Evolutionary conservation across 2,797 vertebrate species (phyloP).

Genomic region (Leuciscus waleckii): DNA sequence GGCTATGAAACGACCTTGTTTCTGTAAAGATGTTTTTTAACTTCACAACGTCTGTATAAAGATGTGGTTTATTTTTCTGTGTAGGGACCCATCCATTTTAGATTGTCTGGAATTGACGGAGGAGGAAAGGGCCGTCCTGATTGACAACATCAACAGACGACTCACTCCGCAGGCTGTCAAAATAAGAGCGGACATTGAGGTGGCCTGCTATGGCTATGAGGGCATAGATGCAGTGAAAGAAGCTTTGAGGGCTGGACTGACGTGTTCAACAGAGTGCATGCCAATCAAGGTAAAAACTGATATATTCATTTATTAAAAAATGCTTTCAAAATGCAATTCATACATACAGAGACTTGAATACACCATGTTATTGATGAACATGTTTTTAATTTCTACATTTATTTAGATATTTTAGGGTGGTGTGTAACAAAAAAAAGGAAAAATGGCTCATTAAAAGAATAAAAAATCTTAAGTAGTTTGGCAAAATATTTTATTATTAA

Average conservation of each 20-base stretch:
- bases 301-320: background rate
- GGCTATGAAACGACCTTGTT: background rate
- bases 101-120: conserved; percentile 93
- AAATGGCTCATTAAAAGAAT: too few species aligned
- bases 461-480: background rate
- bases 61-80: background rate
- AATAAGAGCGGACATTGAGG: conserved; percentile 99
- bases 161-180: conserved; percentile 98
- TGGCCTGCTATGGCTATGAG: conserved; percentile 98
- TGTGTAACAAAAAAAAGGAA: background rate
- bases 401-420: background rate
- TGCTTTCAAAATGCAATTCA: too few species aligned
- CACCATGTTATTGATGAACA: fast-evolving
- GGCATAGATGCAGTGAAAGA: conserved; percentile 99
- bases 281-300: conserved; percentile 89
- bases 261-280: conserved; percentile 97
- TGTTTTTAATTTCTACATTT: background rate
- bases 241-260: conserved; percentile 91
- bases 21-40: background rate
- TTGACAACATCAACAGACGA: conserved; percentile 98
- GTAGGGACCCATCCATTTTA: conserved; percentile 92
- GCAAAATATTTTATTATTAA: background rate
- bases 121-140: conserved; percentile 90
- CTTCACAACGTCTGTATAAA: background rate
- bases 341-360: background rate